Evolutionary conservation across 2,113 vertebrate genomes (phyloP).

Genomic region (Rhegmatorhina hoffmannsi): DNA sequence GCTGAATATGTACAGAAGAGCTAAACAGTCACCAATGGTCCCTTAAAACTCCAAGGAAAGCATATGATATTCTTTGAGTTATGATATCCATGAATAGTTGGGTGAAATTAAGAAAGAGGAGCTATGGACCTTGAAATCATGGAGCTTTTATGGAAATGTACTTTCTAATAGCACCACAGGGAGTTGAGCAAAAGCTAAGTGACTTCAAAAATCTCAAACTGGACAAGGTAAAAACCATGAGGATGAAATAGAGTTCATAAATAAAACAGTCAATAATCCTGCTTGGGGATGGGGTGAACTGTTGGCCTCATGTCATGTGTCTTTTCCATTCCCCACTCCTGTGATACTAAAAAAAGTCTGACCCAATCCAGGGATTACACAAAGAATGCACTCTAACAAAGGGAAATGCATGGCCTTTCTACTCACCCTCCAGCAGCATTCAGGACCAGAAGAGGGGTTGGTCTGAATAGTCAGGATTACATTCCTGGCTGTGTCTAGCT

Average conservation of each 20-base stretch:
- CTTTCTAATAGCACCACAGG: background rate
- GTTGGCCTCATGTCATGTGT: slow-evolving; percentile 19
- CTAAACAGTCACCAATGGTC: background rate
- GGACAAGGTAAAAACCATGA: background rate
- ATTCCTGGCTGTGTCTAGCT: slow-evolving; percentile 3
- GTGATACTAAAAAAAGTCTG: slow-evolving; percentile 14
- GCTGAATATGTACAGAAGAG: background rate
- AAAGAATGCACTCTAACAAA: slow-evolving; percentile 57
- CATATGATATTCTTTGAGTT: background rate
- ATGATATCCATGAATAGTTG: background rate
- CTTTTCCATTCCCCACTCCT: slow-evolving; percentile 27
- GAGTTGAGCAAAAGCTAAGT: background rate
- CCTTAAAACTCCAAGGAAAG: background rate
- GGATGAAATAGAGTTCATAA: background rate
- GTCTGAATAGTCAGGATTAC: slow-evolving; percentile 8
- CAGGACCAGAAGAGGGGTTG: background rate
- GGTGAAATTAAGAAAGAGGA: background rate
- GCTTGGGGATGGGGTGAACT: background rate
- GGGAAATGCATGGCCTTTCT: slow-evolving; percentile 18
- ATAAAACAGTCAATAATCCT: background rate
- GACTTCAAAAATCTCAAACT: background rate
- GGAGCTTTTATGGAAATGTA: background rate
- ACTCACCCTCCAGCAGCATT: background rate
- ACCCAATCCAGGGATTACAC: slow-evolving; percentile 42
- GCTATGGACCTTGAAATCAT: background rate